phyloP scores from a whole-genome alignment of 2,797 vertebrate species.

The Rhinophrynus dorsalis region DNA sequence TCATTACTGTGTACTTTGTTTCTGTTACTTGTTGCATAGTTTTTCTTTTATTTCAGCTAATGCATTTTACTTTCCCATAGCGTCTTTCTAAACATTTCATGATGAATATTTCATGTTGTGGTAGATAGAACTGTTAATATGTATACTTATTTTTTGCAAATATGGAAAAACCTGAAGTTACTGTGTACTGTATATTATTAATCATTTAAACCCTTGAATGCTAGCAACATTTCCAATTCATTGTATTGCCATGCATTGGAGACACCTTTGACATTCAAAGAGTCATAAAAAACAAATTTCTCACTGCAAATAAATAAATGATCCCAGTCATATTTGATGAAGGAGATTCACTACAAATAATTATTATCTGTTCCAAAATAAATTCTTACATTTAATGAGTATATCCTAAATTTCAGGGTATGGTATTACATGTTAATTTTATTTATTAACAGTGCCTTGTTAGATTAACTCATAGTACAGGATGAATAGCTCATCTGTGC shows the following conservation, averaged over 20 bases:
- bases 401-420: neutral
- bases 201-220: too few species aligned
- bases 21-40: too few species aligned
- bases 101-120: too few species aligned
- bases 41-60: too few species aligned
- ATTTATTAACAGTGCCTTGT: neutral
- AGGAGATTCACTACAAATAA: neutral
- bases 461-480: too few species aligned
- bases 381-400: neutral
- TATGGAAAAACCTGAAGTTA: neutral
- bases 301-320: neutral
- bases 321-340: neutral
- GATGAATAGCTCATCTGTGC: too few species aligned
- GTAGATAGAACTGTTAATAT: neutral
- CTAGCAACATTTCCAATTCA: too few species aligned
- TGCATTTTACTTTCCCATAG: too few species aligned
- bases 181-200: neutral
- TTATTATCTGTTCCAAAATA: neutral
- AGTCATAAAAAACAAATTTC: neutral
- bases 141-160: neutral
- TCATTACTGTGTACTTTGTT: too few species aligned
- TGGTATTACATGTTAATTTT: neutral
- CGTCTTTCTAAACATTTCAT: too few species aligned
- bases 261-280: too few species aligned
- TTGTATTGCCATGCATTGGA: too few species aligned